These are phyloP conservation scores for Cichlasoma orientale DNA, from an alignment of 2,797 vertebrate genomes.

Conservation along the genomic window DNA sequence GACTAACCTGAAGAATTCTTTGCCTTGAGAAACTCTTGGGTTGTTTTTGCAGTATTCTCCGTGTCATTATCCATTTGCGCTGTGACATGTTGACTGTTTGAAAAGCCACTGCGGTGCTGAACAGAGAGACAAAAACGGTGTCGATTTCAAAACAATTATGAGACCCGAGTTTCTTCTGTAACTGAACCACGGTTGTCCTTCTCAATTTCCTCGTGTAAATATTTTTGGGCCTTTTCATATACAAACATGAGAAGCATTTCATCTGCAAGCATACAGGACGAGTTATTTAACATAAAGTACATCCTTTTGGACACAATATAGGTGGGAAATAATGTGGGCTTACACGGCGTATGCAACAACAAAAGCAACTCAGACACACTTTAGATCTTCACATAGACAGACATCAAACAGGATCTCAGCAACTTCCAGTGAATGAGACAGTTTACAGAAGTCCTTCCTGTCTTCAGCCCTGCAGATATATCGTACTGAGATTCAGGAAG, in stretches of 20 bases:
- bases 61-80: no score
- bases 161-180: background rate
- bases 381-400: slow-evolving; percentile 9
- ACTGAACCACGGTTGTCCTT: background rate
- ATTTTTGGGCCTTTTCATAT: slow-evolving; percentile 36
- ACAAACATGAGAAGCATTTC: slow-evolving; percentile 21
- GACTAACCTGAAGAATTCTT: no score
- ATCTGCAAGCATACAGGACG: background rate
- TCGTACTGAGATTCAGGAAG: slow-evolving; percentile 73
- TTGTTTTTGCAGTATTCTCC: no score
- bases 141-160: no score
- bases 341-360: background rate
- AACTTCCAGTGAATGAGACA: slow-evolving; percentile 57
- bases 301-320: slow-evolving; percentile 9
- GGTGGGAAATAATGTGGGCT: background rate
- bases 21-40: no score
- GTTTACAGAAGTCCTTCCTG: slow-evolving; percentile 75
- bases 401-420: slow-evolving; percentile 49
- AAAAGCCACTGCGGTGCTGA: no score
- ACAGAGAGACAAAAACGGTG: no score
- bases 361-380: background rate
- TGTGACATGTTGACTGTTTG: no score
- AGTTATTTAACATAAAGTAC: background rate
- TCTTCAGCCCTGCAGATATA: slow-evolving; percentile 62
- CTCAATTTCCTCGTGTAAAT: slow-evolving; percentile 45